Evolutionary conservation across 2,888 invertebrate species (phyloP).

Genomic region (Chalcosyrphus nemorum): DNA sequence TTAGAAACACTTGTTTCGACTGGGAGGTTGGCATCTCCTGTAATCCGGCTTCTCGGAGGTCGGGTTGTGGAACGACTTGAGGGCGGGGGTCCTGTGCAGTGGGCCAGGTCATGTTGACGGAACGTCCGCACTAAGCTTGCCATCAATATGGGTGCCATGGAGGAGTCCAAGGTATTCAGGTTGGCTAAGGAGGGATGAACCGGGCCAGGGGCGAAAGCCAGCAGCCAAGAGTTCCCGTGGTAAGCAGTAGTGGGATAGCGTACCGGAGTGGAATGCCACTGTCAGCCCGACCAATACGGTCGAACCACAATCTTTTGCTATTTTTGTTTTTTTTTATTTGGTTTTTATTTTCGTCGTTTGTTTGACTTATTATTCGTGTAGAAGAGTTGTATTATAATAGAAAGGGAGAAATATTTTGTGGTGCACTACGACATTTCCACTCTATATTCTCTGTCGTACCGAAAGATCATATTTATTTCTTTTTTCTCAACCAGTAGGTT

Average conservation of each 20-base stretch:
- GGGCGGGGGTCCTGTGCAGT: slow-evolving; percentile 84
- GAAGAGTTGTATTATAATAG: background rate
- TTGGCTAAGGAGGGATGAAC: slow-evolving; percentile 98
- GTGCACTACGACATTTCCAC: no score
- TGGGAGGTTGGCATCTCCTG: slow-evolving; percentile 98
- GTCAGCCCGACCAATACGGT: slow-evolving; percentile 65
- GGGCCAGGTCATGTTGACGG: slow-evolving; percentile 89
- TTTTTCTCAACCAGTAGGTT: no score
- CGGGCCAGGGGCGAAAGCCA: slow-evolving; percentile 99
- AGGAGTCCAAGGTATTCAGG: slow-evolving; percentile 93
- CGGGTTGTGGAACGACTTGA: slow-evolving; percentile 60
- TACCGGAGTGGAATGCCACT: slow-evolving; percentile 91
- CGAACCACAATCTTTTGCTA: slow-evolving; percentile 64
- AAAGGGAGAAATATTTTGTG: background rate
- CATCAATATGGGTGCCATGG: slow-evolving; percentile 96
- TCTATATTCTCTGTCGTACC: no score
- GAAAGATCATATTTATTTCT: no score
- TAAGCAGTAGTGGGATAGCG: slow-evolving; percentile 99
- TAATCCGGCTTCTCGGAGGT: slow-evolving; percentile 97
- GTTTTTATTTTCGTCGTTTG: background rate
- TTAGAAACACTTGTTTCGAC: slow-evolving; percentile 77
- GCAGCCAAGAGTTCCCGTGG: slow-evolving; percentile 99
- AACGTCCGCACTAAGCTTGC: slow-evolving; percentile 97
- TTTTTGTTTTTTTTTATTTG: slow-evolving; percentile 4
- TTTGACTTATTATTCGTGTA: background rate